Base-by-base conservation (phyloP, 2,113 vertebrate genomes). In the Montifringilla adamsi region DNA sequence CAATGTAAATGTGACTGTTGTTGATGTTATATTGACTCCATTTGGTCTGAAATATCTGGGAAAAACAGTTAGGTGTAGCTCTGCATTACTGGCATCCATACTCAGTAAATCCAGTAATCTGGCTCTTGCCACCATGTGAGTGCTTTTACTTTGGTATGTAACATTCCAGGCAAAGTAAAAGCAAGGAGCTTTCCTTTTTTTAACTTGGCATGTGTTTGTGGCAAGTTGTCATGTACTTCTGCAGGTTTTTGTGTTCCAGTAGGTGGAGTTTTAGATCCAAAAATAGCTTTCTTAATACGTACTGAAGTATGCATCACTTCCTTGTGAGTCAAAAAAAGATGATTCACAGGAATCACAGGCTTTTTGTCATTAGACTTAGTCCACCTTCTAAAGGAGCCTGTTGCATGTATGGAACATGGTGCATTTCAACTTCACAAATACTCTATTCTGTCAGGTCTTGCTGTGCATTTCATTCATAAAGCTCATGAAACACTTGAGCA, bases 241-340 rank as follows among this genome's bases (percentile, higher is more conserved):
- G 50, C 55, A 84, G 81, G 11, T 60, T 93, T 89, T 76, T 87
- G n/a, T 93, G 37, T 69, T 87, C 55, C 55, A 70, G 77, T 69
- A 78, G 81, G 73, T 94, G 90, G 64, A 9, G 87, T 31, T 84
- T 94, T 66, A 74, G 3, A 66, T 81, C 31, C 64, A 67, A 63
- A 94, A 84, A 67, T 84, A 91, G 27, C 64, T 86, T 80, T 47
- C 53, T 83, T 91, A 49, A 28, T 75, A 63, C 1, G 0, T 84
- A 24, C 33, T 55, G 66, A 78, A 87, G 16, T 67, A 82, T 86
- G 79, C 44, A 58, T 92, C 59, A 58, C 21, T 95, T 95, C 58
- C 67, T 76, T 52, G 49, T 86, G 93, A 96, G 80, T 84, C 84
- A 82, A 84, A 93, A 93, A 92, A 81, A 73, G 77, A 69, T n/a